phyloP scores from a whole-genome alignment of 2,113 vertebrate genomes.

The Chionomys nivalis region DNA sequence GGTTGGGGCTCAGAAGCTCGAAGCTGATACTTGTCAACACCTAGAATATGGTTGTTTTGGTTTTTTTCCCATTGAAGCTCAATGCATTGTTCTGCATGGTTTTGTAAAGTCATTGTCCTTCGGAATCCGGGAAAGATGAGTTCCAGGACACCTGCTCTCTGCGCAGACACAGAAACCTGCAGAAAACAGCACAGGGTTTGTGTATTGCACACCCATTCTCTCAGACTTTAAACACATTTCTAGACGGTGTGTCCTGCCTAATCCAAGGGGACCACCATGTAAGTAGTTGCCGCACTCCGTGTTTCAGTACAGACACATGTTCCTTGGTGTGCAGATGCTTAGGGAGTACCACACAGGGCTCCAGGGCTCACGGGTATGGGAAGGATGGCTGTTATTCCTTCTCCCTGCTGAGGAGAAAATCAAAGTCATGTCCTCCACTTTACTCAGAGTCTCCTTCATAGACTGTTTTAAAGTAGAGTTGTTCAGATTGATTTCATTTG shows the following conservation, averaged over 20 bases:
- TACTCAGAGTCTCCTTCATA: neutral
- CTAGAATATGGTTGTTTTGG: neutral
- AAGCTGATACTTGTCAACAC: neutral
- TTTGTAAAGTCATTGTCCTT: neutral
- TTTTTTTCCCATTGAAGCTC: neutral
- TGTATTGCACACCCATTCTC: neutral
- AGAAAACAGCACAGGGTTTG: neutral
- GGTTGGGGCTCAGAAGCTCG: neutral
- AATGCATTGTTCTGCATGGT: neutral
- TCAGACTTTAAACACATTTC: neutral
- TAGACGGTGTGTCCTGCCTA: neutral
- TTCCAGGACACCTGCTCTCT: neutral
- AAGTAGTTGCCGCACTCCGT: neutral
- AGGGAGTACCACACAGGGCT: neutral
- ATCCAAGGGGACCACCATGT: neutral
- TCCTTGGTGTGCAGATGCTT: neutral
- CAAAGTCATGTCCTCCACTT: neutral
- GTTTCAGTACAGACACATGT: neutral
- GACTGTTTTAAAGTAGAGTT: slow-evolving; percentile 1
- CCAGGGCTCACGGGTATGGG: too few relatives aligned
- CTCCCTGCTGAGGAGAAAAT: neutral
- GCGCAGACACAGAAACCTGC: neutral
- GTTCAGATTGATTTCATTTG: neutral
- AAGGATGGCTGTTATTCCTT: neutral
- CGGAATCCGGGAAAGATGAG: neutral